A percentile compares a stretch with the other conserved stretches of the same genome.
Conservation (phyloP, 2,797 vertebrate genomes). For the Muscicapa comitata region DNA sequence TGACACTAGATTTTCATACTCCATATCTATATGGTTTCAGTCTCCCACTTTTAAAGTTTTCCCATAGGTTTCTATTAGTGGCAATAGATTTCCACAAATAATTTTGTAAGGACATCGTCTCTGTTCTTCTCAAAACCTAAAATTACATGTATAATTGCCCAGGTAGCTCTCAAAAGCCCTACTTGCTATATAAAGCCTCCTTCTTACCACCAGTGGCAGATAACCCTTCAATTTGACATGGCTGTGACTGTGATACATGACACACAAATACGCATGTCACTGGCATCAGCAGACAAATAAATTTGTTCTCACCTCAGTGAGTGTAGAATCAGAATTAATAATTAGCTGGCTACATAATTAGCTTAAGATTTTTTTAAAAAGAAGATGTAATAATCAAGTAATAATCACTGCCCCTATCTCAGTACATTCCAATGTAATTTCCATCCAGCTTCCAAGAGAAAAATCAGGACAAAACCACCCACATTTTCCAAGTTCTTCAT, state of each 20-base stretch:
- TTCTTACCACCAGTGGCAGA: neutral
- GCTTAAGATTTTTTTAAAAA: neutral
- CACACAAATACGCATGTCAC: neutral
- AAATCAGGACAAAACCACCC: neutral
- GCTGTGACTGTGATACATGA: neutral
- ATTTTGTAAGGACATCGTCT: neutral
- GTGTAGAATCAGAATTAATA: neutral
- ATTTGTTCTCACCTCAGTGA: neutral
- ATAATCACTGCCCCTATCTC: neutral
- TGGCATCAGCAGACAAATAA: neutral
- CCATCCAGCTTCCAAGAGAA: neutral
- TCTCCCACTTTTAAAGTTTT: neutral
- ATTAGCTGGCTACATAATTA: neutral
- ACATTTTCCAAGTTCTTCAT: neutral
- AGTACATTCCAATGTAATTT: neutral
- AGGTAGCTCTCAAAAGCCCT: neutral
- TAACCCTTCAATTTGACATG: neutral
- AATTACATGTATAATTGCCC: neutral
- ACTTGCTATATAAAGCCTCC: neutral
- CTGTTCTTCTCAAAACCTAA: neutral
- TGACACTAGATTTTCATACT: neutral
- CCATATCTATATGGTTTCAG: accelerated
- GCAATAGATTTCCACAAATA: neutral
- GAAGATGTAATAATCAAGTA: neutral
- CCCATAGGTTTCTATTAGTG: neutral